A percentile compares a stretch with the other conserved stretches of the same genome.
Conservation (phyloP, 2,888 invertebrate species). For the Polydesmus complanatus region DNA sequence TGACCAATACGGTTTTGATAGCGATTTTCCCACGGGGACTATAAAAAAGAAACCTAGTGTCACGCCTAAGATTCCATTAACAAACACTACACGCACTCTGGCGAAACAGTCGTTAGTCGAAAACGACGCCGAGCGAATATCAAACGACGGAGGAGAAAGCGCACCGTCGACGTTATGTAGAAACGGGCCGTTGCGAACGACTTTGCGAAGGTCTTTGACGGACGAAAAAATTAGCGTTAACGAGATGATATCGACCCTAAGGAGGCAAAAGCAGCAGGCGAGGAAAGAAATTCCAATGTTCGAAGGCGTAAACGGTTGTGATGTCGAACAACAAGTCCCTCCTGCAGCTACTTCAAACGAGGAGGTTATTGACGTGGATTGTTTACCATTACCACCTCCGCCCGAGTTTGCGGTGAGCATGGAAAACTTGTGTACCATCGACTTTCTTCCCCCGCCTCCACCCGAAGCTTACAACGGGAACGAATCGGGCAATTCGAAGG, state of each 20-base stretch:
- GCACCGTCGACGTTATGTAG: constrained; percentile 2
- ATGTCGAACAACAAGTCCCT: constrained; percentile 24
- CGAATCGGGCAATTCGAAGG: not conserved
- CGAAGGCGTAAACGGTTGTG: not conserved
- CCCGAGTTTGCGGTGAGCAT: constrained; percentile 45
- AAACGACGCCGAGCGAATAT: constrained; percentile 22
- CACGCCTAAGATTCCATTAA: constrained; percentile 72
- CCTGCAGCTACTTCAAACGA: constrained; percentile 41
- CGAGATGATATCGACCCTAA: constrained; percentile 11
- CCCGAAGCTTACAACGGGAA: constrained; percentile 23
- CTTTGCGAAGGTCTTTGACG: constrained; percentile 20
- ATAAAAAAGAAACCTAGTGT: constrained; percentile 77
- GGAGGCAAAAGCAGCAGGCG: constrained; percentile 11
- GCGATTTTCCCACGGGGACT: constrained; percentile 46
- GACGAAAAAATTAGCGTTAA: constrained; percentile 19
- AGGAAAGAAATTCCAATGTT: not conserved
- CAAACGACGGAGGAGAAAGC: constrained; percentile 17
- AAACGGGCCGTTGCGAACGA: constrained; percentile 22
- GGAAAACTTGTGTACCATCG: constrained; percentile 17
- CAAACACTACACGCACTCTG: constrained; percentile 75
- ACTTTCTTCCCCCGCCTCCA: constrained; percentile 26
- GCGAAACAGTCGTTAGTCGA: constrained; percentile 63
- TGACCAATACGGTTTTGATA: constrained; percentile 36
- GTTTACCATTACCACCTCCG: constrained; percentile 53
- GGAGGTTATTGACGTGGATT: constrained; percentile 32